Evolutionary conservation across 2,797 vertebrate genomes (phyloP), one percentile per base, ranked within the genome.

Genomic region (Siniperca scherzeri): DNA sequence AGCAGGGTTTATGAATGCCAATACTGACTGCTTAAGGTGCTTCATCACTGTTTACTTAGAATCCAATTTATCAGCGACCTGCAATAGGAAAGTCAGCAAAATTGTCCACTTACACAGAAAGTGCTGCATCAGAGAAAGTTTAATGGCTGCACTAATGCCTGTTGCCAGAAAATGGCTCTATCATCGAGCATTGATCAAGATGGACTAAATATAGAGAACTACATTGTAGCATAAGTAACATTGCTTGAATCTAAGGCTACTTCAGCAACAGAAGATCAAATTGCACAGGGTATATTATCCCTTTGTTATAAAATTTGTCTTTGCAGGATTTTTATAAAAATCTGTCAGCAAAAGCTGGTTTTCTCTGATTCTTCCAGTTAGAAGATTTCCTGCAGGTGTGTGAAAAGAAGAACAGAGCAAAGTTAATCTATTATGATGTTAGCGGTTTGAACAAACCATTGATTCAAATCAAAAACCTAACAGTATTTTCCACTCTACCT

Each of bases 21-120:
- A 87, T 91, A 87, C 81, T 11, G 70, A 77, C 83, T 85, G 85
- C 87, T 90, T 78, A 80, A 81, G 87, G 89, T 91, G 87, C 88
- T 94, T 91, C 87, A 92, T 94, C 91, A 93, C 86, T 93, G 92
- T 94, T 94, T 95, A 92, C 89, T 89, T 92, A 89, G 87, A 91
- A 90, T 91, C 91, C 91, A 89, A 94, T 95, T 91, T 70, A 88
- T 94, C 88, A 91, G 92, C 80, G 86, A 91, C 91, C 83, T 70
- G 85, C 85, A 65, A 80, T 19, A 53, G 74, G 77, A 86, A 91
- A 91, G 89, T 93, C 92, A 93, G 92, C 91, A 89, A 90, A 92
- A 91, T 79, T 78, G 88, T 88, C 82, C 88, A 90, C 87, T 88
- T 88, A 81, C 65, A 61, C 42, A 38, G 86, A 93, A 94, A 94